Evolutionary conservation across 2,113 vertebrate genomes (phyloP).

Genomic region (Lathamus discolor): DNA sequence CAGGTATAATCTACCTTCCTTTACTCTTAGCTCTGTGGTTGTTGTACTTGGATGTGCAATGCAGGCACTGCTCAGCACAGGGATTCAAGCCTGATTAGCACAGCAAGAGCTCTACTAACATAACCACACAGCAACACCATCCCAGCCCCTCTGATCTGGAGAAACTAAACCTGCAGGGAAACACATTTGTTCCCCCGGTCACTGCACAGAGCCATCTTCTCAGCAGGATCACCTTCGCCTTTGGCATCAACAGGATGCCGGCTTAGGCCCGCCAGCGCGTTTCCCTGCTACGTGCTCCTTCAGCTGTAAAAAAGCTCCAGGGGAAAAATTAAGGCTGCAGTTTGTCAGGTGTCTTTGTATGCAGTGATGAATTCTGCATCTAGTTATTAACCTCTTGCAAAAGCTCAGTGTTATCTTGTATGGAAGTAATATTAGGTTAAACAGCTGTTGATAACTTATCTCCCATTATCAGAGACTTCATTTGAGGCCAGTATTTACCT

Average conservation of each 20-base stretch:
- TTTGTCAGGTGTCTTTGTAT: background rate
- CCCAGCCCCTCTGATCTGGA: background rate
- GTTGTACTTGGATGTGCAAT: fast-evolving
- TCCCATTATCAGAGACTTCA: background rate
- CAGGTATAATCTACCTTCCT: background rate
- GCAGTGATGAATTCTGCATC: slow-evolving; percentile 6
- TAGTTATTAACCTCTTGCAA: slow-evolving; percentile 13
- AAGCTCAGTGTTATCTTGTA: background rate
- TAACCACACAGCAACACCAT: fast-evolving
- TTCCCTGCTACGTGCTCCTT: background rate
- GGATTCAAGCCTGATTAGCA: background rate
- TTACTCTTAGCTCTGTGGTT: background rate
- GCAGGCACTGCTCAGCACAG: background rate
- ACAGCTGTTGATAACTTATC: slow-evolving; percentile 55
- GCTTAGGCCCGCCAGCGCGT: background rate
- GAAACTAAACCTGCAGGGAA: background rate
- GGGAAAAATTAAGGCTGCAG: background rate
- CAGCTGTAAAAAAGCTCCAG: background rate
- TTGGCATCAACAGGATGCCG: background rate
- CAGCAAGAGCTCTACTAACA: background rate
- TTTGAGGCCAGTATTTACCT: slow-evolving; percentile 21
- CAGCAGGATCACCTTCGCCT: background rate
- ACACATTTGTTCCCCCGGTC: background rate
- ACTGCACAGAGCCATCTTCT: background rate
- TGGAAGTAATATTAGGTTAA: slow-evolving; percentile 47